Evolutionary conservation across 1,140 invertebrate genomes (phyloP), one percentile per base, ranked within the genome.

Genomic region (Sycophaga agraensis): DNA sequence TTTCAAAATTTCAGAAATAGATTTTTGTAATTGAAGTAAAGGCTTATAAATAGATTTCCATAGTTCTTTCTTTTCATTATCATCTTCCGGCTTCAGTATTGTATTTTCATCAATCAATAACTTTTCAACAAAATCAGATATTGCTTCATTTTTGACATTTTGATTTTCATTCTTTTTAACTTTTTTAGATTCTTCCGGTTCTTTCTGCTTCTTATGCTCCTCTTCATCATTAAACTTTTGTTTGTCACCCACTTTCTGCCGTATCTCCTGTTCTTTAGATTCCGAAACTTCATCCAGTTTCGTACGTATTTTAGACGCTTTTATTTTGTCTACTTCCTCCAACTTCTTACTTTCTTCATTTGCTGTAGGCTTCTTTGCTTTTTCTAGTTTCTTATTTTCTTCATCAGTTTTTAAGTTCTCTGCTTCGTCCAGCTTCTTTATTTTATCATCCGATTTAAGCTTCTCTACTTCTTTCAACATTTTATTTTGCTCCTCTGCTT

Each of bases 401-500:
- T 12, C 63, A 57, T 22, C 53, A 53, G 55, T 70, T 34, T 66
- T 49, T n/a, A n/a, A n/a, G 64, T 66, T 35, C 67, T 60, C 0
- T 67, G 21, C n/a, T 51, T 70, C 64, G 7, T 51, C 28, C 53
- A 16, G 39, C 22, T 26, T 39, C 37, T 57, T 66, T 48, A 17
- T 39, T 31, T 71, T 35, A 17, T 56, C 43, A 31, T 54, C 28
- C 51, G 26, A 31, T 43, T 61, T 40, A 43, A 57, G 22, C n/a
- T 3, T 21, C 1, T 42, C 16, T 39, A 7, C 40, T 2, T 2
- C 40, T 42, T 42, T 19, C 22, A 21, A 8, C 12, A 21, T 4
- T 19, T 42, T 21, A 21, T 2, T 0, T 21, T 1, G 2, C 35
- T 56, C 39, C n/a, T 62, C 59, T 22, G 51, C 42, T 31, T 58